Evolutionary conservation across 92 coral and sea anemone genomes (phyloP), one percentile per base, ranked within the genome.

Genomic region (Pocillopora meandrina): DNA sequence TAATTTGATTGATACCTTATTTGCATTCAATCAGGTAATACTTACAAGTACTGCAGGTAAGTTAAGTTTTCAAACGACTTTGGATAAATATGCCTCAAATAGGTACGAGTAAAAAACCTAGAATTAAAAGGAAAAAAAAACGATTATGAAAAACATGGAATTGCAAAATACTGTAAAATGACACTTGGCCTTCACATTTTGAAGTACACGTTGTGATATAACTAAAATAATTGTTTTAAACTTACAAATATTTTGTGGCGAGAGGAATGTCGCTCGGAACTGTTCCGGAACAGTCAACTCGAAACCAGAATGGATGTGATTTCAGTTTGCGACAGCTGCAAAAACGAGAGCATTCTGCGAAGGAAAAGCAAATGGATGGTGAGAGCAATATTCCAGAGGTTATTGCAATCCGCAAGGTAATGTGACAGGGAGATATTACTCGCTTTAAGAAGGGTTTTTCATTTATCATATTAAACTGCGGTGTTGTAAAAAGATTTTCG

Each of bases 41-140:
- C 82, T 78, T 17, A 78, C 82, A 78, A 49, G 72, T 78, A 78
- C 62, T 64, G 82, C 10, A 78, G 72, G 14, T 33, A 42, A 2
- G 62, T 21, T 49, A 61, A 78, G 21, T 64, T 47, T 42, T 19
- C 15, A 23, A 78, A 64, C 13, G 57, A 5, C 42, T 61, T 36
- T 5, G 82, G 82, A 6, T 20, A 0, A 62, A 36, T 36, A 18
- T 55, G 18, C n/a, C 42, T 10, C 59, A 57, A 61, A 77, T 14
- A 2, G 57, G 2, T 12, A 8, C 34, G 1, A 10, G 1, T 0
- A 61, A 36, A 77, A 6, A n/a, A 11, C 49, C 82, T 77, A 42
- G 1, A 62, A 77, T 13, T 2, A 77, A 65, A 70, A 4, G 18
- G n/a, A 16, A 62, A 7, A 19, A 12, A 35, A 5, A 34, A 49